These are phyloP conservation scores for Scaptomyza hsui DNA, from an alignment of 1,140 invertebrate species.

Conservation along the genomic window DNA sequence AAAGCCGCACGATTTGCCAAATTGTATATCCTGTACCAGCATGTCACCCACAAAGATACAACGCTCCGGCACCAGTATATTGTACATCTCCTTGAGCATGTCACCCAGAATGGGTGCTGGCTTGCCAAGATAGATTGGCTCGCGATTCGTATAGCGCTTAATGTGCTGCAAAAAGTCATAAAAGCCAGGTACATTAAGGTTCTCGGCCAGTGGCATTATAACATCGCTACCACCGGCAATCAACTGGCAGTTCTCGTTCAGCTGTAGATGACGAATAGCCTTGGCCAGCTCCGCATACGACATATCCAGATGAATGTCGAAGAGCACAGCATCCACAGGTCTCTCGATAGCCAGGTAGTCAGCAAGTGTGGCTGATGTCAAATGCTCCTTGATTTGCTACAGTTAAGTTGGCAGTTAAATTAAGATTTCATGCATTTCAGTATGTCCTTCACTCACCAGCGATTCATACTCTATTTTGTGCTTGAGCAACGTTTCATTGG, in stretches of 20 bases:
- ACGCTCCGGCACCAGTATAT: slow-evolving; percentile 84
- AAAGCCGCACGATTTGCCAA: slow-evolving; percentile 85
- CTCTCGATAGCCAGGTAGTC: slow-evolving; percentile 57
- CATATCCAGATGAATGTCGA: slow-evolving; percentile 73
- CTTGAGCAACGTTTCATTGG: slow-evolving; percentile 73
- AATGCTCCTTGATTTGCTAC: slow-evolving; percentile 70
- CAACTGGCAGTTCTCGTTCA: slow-evolving; percentile 57
- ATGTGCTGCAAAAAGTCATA: slow-evolving; percentile 85
- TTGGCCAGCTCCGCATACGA: slow-evolving; percentile 72
- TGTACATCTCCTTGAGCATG: slow-evolving; percentile 83
- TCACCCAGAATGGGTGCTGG: slow-evolving; percentile 85
- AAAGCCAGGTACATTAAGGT: slow-evolving; percentile 76
- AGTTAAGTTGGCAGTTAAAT: background rate
- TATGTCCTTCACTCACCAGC: slow-evolving; percentile 46
- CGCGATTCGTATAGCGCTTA: slow-evolving; percentile 78
- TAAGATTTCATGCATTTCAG: background rate
- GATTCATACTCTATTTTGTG: slow-evolving; percentile 68
- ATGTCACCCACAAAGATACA: slow-evolving; percentile 87
- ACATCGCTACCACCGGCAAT: slow-evolving; percentile 73
- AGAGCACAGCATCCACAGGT: slow-evolving; percentile 71
- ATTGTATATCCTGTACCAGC: slow-evolving; percentile 86
- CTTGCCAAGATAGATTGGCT: slow-evolving; percentile 85
- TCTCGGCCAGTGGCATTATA: slow-evolving; percentile 62
- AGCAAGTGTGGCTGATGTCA: slow-evolving; percentile 58
- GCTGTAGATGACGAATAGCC: slow-evolving; percentile 64